Evolutionary conservation across 2,113 vertebrate genomes (phyloP).

Genomic region (Desmodus rotundus): DNA sequence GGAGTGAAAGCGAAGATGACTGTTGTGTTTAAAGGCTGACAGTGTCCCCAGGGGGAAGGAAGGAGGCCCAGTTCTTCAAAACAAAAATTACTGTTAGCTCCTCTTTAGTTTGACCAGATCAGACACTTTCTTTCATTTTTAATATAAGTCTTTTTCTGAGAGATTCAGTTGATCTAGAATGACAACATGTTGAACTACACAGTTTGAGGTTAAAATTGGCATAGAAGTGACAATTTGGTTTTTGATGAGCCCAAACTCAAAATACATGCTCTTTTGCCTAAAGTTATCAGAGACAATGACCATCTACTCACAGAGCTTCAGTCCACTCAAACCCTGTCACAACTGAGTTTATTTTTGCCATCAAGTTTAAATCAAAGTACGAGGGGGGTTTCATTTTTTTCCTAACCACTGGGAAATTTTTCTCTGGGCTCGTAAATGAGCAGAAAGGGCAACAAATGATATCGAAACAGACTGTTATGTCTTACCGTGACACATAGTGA

Average conservation of each 20-base stretch:
- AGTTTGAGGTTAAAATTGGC: neutral
- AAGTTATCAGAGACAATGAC: neutral
- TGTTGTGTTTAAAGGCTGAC: slow-evolving; percentile 16
- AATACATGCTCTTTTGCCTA: neutral
- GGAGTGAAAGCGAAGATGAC: neutral
- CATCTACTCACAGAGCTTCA: neutral
- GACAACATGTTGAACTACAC: neutral
- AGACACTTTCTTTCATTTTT: neutral
- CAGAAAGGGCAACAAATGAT: neutral
- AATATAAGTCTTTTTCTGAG: neutral
- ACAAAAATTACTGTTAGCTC: neutral
- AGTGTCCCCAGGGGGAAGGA: neutral
- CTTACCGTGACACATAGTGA: neutral
- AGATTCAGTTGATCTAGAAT: neutral
- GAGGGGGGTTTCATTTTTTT: neutral
- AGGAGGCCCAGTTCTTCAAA: neutral
- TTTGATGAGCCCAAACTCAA: neutral
- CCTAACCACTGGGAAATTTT: neutral
- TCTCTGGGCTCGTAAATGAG: neutral
- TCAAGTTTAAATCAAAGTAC: neutral
- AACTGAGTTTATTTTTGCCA: neutral
- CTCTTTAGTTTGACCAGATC: neutral
- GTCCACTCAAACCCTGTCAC: neutral
- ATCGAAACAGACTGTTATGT: neutral
- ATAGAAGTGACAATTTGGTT: neutral